Conservation (phyloP, 2,888 invertebrate species). For the Steinernema carpocapsae region DNA sequence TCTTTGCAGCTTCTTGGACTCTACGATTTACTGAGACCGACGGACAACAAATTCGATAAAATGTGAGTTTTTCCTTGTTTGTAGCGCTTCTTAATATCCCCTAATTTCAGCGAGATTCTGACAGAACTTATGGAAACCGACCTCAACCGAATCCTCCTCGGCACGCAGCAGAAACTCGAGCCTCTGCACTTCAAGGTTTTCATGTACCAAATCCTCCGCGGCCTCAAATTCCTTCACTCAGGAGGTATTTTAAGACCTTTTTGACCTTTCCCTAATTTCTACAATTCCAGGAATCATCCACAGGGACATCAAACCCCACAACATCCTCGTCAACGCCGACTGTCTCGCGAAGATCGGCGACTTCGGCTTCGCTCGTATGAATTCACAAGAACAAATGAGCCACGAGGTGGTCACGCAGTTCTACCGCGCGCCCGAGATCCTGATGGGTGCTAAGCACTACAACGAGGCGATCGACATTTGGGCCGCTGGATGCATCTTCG, state of each 20-base stretch:
- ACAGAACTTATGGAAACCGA: constrained; percentile 28
- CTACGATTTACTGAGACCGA: not conserved
- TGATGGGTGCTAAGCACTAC: constrained; percentile 6
- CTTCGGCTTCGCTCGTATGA: constrained; percentile 4
- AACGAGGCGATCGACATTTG: constrained; percentile 9
- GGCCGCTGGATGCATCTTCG: constrained; percentile 17
- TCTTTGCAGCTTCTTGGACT: not conserved
- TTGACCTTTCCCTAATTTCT: too few relatives aligned
- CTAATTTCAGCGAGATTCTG: not conserved
- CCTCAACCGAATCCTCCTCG: constrained; percentile 19
- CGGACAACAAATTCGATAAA: constrained; percentile 14
- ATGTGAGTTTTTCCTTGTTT: not conserved
- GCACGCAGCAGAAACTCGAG: not conserved
- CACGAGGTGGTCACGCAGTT: constrained; percentile 29
- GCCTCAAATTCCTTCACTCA: constrained; percentile 14
- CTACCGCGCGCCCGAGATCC: constrained; percentile 23
- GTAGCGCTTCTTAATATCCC: not conserved
- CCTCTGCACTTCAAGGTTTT: not conserved
- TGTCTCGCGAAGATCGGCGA: constrained; percentile 20
- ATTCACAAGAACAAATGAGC: not conserved
- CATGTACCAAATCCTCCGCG: constrained; percentile 30
- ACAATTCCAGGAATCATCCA: constrained; percentile 17
- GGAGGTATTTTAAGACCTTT: too few relatives aligned
- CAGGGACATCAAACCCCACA: constrained; percentile 14
- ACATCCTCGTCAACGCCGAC: constrained; percentile 22